phyloP scores from a whole-genome alignment of 2,797 vertebrate species.

The Melanotaenia trifasciata region DNA sequence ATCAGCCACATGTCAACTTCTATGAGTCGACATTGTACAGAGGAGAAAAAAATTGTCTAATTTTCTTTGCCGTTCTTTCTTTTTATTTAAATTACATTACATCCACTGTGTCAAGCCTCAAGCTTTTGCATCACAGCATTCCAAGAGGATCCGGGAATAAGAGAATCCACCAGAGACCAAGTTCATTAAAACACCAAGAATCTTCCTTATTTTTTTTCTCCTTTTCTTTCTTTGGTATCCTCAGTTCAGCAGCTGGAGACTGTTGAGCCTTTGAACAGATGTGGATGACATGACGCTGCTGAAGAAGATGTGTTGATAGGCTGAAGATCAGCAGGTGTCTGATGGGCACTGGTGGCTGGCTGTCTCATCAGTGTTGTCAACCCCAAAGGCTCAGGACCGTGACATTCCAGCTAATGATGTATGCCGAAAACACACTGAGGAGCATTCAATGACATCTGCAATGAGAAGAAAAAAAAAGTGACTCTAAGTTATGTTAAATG shows the following conservation, averaged over 20 bases:
- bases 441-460: slow-evolving; percentile 31
- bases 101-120: slow-evolving; percentile 7
- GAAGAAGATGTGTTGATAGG: slow-evolving; percentile 26
- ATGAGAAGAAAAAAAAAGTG: slow-evolving; percentile 7
- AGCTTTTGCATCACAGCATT: slow-evolving; percentile 4
- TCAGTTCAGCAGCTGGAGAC: slow-evolving; percentile 61
- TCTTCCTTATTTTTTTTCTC: not conserved
- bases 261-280: slow-evolving; percentile 32
- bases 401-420: slow-evolving; percentile 17
- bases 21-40: slow-evolving; percentile 6
- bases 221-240: not conserved
- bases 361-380: not conserved
- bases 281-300: slow-evolving; percentile 34
- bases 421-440: not conserved
- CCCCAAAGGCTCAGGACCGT: slow-evolving; percentile 22
- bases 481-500: not conserved
- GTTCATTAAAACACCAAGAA: slow-evolving; percentile 9
- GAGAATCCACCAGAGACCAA: slow-evolving; percentile 7
- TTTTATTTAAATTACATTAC: slow-evolving; percentile 7
- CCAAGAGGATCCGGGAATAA: slow-evolving; percentile 11
- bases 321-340: not conserved
- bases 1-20: slow-evolving; percentile 38
- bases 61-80: not conserved
- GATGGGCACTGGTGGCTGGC: not conserved
- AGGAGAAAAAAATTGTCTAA: not conserved